Base-by-base conservation (phyloP, 2,797 vertebrate genomes). In the Manis crassicaudata region DNA sequence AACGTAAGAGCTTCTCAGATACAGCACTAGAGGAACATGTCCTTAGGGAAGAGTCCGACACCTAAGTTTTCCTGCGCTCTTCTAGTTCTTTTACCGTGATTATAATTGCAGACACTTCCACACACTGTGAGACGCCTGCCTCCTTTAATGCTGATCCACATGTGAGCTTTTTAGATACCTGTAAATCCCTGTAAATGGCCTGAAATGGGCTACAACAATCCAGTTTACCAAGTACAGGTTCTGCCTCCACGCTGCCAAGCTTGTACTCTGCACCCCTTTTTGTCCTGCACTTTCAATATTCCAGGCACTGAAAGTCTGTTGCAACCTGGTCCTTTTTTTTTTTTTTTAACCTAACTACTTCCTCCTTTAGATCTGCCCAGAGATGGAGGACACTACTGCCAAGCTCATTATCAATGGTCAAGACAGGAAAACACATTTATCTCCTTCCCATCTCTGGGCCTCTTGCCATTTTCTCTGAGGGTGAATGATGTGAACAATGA, bases 171-270 rank as follows among this genome's bases (percentile, higher is more conserved):
- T 43, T 29, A 7, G 60, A 43, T 81, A 18, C 35, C 32, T 80
- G 16, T 87, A 81, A 92, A 76, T 92, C 23, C 35, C 25, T 83
- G 14, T 87, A 72, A 92, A 72, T 92, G 72, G n/a, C 92, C 85
- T 37, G 23, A 96, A n/a, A 23, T 60, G 50, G 86, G 23, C 16
- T 70, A 54, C 68, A 93, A 83, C 20, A 46, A 76, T 76, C 68
- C 12, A 75, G 2, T 60, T 94, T 80, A 50, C 23, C 56, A 60
- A 87, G 86, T 46, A 25, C 1, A 76, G 56, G 54, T 82, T 90
- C 72, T 92, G 62, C 46, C 29, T 83, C 62, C 62, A 10, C 18
- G 67, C 9, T 7, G 27, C 46, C 68, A 92, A 37, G 60, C 32
- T 68, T 90, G 14, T 10, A 7, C 17, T 88, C 12, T 37, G 13